These are phyloP conservation scores for Yponomeuta malinellus DNA, from an alignment of 2,888 invertebrate genomes.

Conservation along the genomic window DNA sequence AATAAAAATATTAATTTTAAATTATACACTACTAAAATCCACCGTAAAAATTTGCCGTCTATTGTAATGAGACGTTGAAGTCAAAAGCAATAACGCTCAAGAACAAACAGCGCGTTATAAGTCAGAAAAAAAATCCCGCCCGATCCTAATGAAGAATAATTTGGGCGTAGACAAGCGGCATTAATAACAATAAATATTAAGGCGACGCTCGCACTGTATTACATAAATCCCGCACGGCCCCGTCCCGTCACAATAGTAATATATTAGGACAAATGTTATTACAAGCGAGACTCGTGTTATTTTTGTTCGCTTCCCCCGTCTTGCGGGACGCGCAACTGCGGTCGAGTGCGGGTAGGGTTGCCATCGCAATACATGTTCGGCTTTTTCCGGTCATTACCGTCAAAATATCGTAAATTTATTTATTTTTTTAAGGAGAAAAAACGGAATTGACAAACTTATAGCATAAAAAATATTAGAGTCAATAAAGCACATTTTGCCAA, in stretches of 20 bases:
- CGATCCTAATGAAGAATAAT: constrained; percentile 56
- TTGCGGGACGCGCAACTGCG: not conserved
- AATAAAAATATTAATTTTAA: too few relatives aligned
- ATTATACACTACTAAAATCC: too few relatives aligned
- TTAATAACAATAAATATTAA: constrained; percentile 69
- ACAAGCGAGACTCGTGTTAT: constrained; percentile 70
- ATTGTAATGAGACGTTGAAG: not conserved
- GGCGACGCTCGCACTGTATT: constrained; percentile 60
- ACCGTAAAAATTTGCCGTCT: too few relatives aligned
- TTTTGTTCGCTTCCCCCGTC: constrained; percentile 53
- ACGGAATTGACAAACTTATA: too few relatives aligned
- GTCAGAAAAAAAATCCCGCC: not conserved
- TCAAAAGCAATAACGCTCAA: constrained; percentile 2
- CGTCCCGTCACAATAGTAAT: constrained; percentile 68
- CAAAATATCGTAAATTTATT: too few relatives aligned
- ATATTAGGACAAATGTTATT: constrained; percentile 74
- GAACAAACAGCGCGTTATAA: not conserved
- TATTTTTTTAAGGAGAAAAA: too few relatives aligned
- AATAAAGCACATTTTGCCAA: too few relatives aligned
- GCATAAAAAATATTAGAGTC: too few relatives aligned
- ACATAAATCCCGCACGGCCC: constrained; percentile 59
- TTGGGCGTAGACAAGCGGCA: constrained; percentile 54
- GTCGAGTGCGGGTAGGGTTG: too few relatives aligned
- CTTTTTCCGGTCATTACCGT: too few relatives aligned
- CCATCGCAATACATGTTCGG: too few relatives aligned